A percentile compares a stretch with the other conserved stretches of the same genome.
These are phyloP conservation scores for Todiramphus saurophagus DNA, from an alignment of 2,113 vertebrate genomes.

Conservation along the genomic window DNA sequence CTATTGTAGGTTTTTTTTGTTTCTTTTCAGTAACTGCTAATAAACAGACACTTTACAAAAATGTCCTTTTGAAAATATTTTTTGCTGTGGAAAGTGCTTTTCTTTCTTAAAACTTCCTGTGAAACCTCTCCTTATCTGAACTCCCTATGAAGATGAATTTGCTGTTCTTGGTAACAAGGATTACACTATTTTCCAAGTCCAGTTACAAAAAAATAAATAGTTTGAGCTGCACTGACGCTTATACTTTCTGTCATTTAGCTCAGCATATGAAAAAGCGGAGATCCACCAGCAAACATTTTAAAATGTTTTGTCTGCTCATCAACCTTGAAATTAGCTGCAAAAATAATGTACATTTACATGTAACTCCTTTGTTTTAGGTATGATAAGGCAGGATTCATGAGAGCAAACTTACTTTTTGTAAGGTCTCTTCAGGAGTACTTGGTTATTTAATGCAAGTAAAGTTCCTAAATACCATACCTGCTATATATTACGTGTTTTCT, in stretches of 20 bases:
- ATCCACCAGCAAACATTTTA: neutral
- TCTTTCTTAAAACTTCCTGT: neutral
- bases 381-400: neutral
- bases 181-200: neutral
- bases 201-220: neutral
- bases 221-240: neutral
- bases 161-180: neutral
- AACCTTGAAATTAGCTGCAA: neutral
- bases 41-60: neutral
- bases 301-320: neutral
- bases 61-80: neutral
- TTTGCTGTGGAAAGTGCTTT: neutral
- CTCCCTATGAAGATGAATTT: neutral
- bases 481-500: neutral
- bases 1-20: neutral
- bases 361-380: neutral
- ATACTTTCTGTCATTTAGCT: neutral
- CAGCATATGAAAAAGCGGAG: neutral
- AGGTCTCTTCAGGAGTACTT: neutral
- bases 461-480: neutral
- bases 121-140: neutral
- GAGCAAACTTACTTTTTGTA: neutral
- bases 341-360: neutral
- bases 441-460: neutral
- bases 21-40: neutral